A percentile compares a stretch with the other conserved stretches of the same genome.
Conservation (phyloP, 23 tunicate genomes). For the Ciona savignyi region DNA sequence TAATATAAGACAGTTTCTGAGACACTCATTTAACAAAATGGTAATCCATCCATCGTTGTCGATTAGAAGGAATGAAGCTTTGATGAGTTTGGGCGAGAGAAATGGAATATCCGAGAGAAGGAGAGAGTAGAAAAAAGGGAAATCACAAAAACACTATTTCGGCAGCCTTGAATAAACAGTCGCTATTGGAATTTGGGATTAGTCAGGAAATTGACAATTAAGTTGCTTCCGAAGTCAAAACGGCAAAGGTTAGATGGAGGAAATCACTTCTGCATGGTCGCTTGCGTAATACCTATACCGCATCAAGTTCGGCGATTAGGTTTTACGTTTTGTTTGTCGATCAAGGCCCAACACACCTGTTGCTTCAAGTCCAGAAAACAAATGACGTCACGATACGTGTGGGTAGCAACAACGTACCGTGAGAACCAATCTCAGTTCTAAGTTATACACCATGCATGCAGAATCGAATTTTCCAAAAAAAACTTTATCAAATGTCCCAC, state of each 20-base stretch:
- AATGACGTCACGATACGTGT: not conserved
- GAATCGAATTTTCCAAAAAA: not conserved
- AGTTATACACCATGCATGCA: not conserved
- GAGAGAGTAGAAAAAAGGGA: not conserved
- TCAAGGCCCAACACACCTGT: not conserved
- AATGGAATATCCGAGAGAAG: not conserved
- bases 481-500: not conserved
- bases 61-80: too few species aligned
- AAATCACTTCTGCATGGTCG: not conserved
- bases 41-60: too few species aligned
- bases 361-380: not conserved
- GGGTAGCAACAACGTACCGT: not conserved
- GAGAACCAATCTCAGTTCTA: not conserved
- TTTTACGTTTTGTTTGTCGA: not conserved
- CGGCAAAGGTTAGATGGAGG: not conserved
- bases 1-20: too few species aligned
- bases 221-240: not conserved
- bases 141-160: too few species aligned
- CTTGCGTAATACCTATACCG: too few species aligned
- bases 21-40: too few species aligned
- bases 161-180: not conserved
- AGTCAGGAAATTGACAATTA: not conserved
- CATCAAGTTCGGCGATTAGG: not conserved
- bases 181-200: not conserved
- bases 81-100: too few species aligned